Percentiles rank a stretch among this genome's conserved stretches.
These are phyloP conservation scores for Nothobranchius furzeri DNA, from an alignment of 2,113 vertebrate genomes.

Conservation along the genomic window DNA sequence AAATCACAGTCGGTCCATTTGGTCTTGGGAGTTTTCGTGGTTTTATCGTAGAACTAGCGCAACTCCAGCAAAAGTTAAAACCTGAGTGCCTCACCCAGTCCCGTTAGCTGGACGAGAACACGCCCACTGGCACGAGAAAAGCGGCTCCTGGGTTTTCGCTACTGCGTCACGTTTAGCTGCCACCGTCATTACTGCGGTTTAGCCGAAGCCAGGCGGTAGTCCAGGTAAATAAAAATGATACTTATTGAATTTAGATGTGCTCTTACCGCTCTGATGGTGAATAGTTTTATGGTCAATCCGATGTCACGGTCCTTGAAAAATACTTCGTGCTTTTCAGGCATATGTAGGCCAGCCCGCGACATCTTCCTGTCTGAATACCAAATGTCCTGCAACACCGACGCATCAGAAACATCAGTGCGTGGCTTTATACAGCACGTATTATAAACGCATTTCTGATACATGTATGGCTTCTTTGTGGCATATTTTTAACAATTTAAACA, in stretches of 20 bases:
- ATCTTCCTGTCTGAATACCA: background rate
- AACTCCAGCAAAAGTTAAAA: background rate
- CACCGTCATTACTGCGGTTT: conserved; percentile 18
- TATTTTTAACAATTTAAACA: background rate
- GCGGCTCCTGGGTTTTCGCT: conserved; percentile 35
- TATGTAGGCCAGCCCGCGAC: background rate
- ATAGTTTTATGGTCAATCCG: background rate
- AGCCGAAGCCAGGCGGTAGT: background rate
- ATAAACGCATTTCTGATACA: background rate
- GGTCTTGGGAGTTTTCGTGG: background rate
- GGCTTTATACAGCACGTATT: background rate
- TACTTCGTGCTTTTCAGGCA: background rate
- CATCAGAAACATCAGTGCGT: background rate
- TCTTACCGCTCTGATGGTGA: background rate
- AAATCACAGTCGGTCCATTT: background rate
- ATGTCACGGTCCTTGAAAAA: background rate
- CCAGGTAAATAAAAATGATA: background rate
- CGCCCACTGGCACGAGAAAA: conserved; percentile 47
- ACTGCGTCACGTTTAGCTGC: conserved; percentile 21
- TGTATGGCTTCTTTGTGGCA: background rate
- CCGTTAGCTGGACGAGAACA: conserved; percentile 65
- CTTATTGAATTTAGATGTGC: background rate
- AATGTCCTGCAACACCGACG: background rate
- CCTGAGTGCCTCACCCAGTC: conserved; percentile 19
- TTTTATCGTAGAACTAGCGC: background rate